Conservation (phyloP, 2,797 vertebrate species). For the Danio albolineatus region DNA sequence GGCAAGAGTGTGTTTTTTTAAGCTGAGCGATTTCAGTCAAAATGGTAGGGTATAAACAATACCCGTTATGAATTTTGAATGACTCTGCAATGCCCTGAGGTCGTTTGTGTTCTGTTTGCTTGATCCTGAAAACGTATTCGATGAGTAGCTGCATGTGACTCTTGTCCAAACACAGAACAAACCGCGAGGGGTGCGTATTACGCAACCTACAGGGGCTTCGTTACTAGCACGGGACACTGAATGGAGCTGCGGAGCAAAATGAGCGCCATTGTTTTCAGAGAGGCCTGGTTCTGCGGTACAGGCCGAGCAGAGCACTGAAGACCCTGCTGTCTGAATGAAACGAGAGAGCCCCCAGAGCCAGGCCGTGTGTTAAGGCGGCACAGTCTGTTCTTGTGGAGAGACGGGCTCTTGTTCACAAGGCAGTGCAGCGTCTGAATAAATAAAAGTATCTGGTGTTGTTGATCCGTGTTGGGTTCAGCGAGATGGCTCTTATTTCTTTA, state of each 20-base stretch:
- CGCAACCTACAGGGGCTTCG: slow-evolving; percentile 4
- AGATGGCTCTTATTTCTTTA: slow-evolving; percentile 79
- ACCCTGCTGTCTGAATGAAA: slow-evolving; percentile 51
- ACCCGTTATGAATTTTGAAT: slow-evolving; percentile 37
- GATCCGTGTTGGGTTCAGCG: slow-evolving; percentile 76
- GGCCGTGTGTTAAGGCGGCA: slow-evolving; percentile 63
- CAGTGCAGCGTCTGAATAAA: slow-evolving; percentile 80
- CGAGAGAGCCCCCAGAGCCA: slow-evolving; percentile 51
- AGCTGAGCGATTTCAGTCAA: slow-evolving; percentile 18
- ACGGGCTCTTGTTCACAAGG: slow-evolving; percentile 73
- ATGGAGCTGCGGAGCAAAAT: slow-evolving; percentile 26
- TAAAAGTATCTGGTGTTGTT: slow-evolving; percentile 84
- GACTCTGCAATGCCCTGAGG: slow-evolving; percentile 22
- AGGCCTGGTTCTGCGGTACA: slow-evolving; percentile 24
- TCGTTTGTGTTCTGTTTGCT: slow-evolving; percentile 16
- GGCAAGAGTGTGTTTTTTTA: background rate
- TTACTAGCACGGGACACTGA: slow-evolving; percentile 19
- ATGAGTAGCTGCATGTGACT: slow-evolving; percentile 39
- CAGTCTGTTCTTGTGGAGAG: slow-evolving; percentile 69
- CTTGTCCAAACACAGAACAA: slow-evolving; percentile 10
- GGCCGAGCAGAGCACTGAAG: background rate
- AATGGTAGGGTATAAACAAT: slow-evolving; percentile 6
- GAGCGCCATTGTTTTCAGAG: slow-evolving; percentile 43
- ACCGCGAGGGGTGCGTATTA: slow-evolving; percentile 9
- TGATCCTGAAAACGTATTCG: slow-evolving; percentile 40